These are phyloP conservation scores for Synanthedon myopaeformis DNA, from an alignment of 2,888 invertebrate species.

Conservation along the genomic window DNA sequence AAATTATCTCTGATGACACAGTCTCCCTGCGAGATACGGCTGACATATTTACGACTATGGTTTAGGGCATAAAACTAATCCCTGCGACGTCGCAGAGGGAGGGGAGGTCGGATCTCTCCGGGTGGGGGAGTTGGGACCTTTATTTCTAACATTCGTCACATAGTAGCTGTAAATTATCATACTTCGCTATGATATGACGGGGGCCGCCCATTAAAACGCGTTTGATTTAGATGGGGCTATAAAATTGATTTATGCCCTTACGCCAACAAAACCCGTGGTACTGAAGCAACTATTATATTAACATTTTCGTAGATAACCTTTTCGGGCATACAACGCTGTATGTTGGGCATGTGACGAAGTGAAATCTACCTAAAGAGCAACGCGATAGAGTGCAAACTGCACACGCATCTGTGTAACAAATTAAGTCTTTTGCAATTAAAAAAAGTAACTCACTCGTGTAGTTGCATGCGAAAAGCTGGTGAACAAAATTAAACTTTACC, in stretches of 20 bases:
- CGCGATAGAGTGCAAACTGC: constrained; percentile 12
- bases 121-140: constrained; percentile 48
- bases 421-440: constrained; percentile 61
- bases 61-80: constrained; percentile 67
- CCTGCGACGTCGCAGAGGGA: constrained; percentile 25
- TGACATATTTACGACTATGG: constrained; percentile 67
- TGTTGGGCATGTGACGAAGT: constrained; percentile 13
- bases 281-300: constrained; percentile 71
- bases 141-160: constrained; percentile 73
- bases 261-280: constrained; percentile 70
- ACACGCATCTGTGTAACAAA: constrained; percentile 17
- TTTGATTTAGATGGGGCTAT: constrained; percentile 73
- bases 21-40: constrained; percentile 50
- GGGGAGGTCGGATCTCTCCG: constrained; percentile 13
- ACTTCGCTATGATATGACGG: constrained; percentile 71
- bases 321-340: constrained; percentile 47
- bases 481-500: constrained; percentile 30
- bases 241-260: constrained; percentile 72
- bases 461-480: constrained; percentile 39
- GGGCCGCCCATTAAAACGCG: constrained; percentile 72
- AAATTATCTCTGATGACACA: constrained; percentile 57
- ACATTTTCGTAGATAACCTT: constrained; percentile 70
- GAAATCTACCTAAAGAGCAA: constrained; percentile 17
- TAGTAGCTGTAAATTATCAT: constrained; percentile 72
- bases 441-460: constrained; percentile 60